Evolutionary conservation across 2,888 invertebrate species (phyloP), one percentile per base, ranked within the genome.

Genomic region (Fragum whitleyi): DNA sequence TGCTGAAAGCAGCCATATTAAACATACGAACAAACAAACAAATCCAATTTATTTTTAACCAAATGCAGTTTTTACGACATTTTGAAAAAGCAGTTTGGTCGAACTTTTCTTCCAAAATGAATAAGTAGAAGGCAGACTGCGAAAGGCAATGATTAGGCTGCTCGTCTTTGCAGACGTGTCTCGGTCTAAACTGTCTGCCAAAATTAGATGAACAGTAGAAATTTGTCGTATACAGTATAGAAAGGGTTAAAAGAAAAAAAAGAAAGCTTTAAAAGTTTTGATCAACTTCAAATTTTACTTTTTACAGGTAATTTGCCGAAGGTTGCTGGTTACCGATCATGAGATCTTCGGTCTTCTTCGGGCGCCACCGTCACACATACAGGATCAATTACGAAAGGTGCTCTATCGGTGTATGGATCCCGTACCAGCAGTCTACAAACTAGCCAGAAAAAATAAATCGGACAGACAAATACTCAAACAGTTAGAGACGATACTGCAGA

Each of bases 391-490:
- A 19, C 26, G 32, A 61, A 29, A 61, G 28, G 32, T 61, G 11
- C 61, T 61, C 0, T n/a, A 61, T n/a, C 32, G 32, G n/a, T 61
- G 61, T 61, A 61, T 61, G 61, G 16, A 61, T 19, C 61, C 61
- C 7, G n/a, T 19, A 32, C 29, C 28, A 19, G 29, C 16, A n/a
- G 29, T 61, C 32, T 61, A 32, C 61, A 61, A 61, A 32, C 32
- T 61, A 19, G 32, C 61, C 3, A 28, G 36, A 19, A 32, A 61
- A 61, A 61, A 32, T 61, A 61, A 32, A 61, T 61, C 61, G 7
- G 61, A 61, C 14, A 61, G 61, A 32, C 11, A 11, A n/a, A 32
- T 61, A 29, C 16, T 61, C 28, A 32, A n/a, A 32, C 28, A 61
- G 29, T 11, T 61, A 6, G 32, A 61, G n/a, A 32, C 1, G 14